Evolutionary conservation across 2,113 vertebrate genomes (phyloP), one percentile per base, ranked within the genome.

Genomic region (Gymnobelideus leadbeateri): DNA sequence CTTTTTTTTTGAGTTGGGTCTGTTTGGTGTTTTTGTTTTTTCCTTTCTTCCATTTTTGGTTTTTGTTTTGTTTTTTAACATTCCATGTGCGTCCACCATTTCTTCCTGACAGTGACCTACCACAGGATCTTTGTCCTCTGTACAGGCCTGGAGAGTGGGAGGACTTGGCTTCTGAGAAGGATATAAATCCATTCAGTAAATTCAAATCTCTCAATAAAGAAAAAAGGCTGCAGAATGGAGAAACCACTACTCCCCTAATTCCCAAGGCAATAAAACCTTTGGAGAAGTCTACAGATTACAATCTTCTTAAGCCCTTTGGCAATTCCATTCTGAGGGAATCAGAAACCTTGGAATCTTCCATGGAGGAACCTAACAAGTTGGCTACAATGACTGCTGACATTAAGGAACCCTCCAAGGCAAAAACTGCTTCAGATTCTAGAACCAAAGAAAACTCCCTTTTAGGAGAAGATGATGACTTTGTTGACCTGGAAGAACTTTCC

Each of bases 71-170:
- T 92, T 97, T 98, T 98, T 99, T 99, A 99, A 99, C 98, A 98
- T 98, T 94, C 96, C 98, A 96, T 98, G 96, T 99, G 98, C 98
- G 98, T 97, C 98, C 98, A 95, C 98, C 99, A 98, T 99, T 98
- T 98, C 97, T 98, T 98, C 98, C 97, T 98, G 94, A 98, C 99
- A 99, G 99, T 98, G 99, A 99, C 98, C 99, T 99, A 99, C 99
- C 99, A 98, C 99, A 99, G 99, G 99, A 99, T 99, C 99, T 99
- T 99, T 99, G 99, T 99, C 99, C 99, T 99, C 99, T 99, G 98
- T 99, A 99, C 99, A 99, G 99, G 99, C 99, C 99, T 89, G 99
- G 99, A 96, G 99, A 99, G 98, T 99, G 99, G 99, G 99, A 99
- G 98, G 99, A 99, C 97, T 99, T 99, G 49, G 99, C 99, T 1